Conservation (phyloP, 2,888 invertebrate species). For the Dorcus parallelipipedus region DNA sequence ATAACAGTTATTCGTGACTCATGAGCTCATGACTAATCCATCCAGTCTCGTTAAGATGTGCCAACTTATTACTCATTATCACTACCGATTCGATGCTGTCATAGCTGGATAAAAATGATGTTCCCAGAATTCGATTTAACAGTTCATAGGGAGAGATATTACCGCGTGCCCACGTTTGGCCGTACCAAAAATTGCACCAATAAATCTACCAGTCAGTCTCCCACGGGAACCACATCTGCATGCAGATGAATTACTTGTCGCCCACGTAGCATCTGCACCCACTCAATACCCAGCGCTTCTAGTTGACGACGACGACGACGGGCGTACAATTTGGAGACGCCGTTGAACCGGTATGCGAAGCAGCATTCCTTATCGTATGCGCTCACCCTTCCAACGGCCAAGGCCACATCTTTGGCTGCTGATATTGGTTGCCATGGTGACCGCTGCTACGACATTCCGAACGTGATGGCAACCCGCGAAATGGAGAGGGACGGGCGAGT, state of each 20-base stretch:
- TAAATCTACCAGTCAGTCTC: conserved; percentile 1
- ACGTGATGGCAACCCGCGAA: too few relatives aligned
- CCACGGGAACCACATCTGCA: conserved; percentile 5
- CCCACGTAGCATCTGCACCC: conserved; percentile 3
- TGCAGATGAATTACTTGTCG: neutral
- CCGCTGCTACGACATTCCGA: conserved; percentile 22
- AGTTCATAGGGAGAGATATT: neutral
- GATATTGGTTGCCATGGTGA: conserved; percentile 31
- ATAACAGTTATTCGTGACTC: too few relatives aligned
- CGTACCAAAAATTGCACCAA: neutral
- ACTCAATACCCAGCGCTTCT: conserved; percentile 1
- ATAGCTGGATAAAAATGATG: too few relatives aligned
- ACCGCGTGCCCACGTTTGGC: neutral
- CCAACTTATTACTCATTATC: too few relatives aligned
- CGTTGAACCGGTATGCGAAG: conserved; percentile 14
- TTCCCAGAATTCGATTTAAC: too few relatives aligned
- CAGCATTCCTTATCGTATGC: conserved; percentile 25
- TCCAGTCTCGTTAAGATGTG: too few relatives aligned
- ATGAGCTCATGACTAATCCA: too few relatives aligned
- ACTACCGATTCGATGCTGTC: too few relatives aligned
- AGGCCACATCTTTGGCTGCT: conserved; percentile 31
- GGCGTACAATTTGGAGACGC: conserved; percentile 8
- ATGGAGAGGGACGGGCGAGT: too few relatives aligned
- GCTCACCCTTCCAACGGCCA: conserved; percentile 29
- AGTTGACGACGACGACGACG: conserved; percentile 9